Conservation (phyloP, 2,797 vertebrate species). For the Thripadectes ignobilis region DNA sequence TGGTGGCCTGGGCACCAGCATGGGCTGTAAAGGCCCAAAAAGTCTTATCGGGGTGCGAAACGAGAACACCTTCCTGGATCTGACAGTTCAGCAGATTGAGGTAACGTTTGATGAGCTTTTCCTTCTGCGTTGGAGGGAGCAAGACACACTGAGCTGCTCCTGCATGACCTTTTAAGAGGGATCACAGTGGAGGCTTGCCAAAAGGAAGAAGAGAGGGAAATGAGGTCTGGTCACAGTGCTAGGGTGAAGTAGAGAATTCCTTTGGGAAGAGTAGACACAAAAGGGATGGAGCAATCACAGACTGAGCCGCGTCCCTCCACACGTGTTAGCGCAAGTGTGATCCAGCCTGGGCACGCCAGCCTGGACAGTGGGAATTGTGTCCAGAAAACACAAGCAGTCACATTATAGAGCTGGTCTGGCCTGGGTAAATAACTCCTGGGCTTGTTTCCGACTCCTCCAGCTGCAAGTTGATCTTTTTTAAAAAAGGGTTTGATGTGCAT, state of each 20-base stretch:
- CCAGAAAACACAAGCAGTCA: not conserved
- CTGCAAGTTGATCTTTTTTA: not conserved
- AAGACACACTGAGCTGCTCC: not conserved
- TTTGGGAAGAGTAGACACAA: rapidly evolving
- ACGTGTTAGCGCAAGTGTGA: not conserved
- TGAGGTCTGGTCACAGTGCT: not conserved
- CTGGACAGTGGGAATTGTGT: not conserved
- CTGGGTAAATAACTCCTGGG: not conserved
- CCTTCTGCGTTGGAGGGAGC: not conserved
- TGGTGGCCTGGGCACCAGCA: conserved; percentile 96
- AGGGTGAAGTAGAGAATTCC: not conserved
- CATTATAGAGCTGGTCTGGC: not conserved
- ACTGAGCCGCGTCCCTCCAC: not conserved
- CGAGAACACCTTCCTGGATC: conserved; percentile 98
- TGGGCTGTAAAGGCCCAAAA: conserved; percentile 98
- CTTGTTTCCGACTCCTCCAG: not conserved
- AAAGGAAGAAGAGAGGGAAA: not conserved
- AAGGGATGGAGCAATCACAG: rapidly evolving
- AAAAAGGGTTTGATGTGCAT: not conserved
- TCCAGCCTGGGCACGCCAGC: not conserved
- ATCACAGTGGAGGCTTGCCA: not conserved
- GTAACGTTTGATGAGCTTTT: conserved; percentile 59
- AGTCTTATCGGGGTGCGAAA: conserved; percentile 97
- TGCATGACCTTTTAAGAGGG: not conserved
- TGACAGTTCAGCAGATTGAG: conserved; percentile 98